Evolutionary conservation across 2,797 vertebrate species (phyloP).

Genomic region (Falco novaeseelandiae): DNA sequence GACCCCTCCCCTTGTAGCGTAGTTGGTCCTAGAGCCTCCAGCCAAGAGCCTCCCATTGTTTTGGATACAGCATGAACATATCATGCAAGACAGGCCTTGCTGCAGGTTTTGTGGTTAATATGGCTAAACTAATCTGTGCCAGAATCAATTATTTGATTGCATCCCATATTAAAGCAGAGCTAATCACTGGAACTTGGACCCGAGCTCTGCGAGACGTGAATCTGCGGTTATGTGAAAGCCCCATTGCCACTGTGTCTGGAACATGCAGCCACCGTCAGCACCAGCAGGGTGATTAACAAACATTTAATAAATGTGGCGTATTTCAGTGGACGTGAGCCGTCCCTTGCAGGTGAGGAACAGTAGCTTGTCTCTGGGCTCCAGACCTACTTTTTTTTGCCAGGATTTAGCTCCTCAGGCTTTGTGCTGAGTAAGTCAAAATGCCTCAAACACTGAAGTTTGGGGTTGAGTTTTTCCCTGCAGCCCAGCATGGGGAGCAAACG

Average conservation of each 20-base stretch:
- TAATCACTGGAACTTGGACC: background rate
- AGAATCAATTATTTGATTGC: slow-evolving; percentile 32
- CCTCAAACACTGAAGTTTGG: background rate
- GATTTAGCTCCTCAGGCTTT: background rate
- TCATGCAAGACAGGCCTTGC: slow-evolving; percentile 21
- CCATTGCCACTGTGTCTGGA: background rate
- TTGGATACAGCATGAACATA: background rate
- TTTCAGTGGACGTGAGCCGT: background rate
- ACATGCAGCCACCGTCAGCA: background rate
- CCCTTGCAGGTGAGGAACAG: background rate
- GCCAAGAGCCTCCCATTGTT: slow-evolving; percentile 21
- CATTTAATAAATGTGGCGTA: background rate
- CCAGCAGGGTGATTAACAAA: background rate
- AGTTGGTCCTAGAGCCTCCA: slow-evolving; percentile 9
- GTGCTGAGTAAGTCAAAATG: background rate
- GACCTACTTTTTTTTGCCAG: background rate
- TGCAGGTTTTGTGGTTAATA: slow-evolving; percentile 33
- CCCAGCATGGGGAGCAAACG: background rate
- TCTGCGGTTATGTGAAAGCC: background rate
- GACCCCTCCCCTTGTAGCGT: background rate
- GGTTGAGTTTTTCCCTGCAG: background rate
- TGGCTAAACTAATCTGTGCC: slow-evolving; percentile 1
- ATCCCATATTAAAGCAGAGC: background rate
- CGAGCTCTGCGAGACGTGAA: background rate
- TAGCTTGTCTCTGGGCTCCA: background rate